Evolutionary conservation across 2,888 invertebrate species (phyloP).

Genomic region (Synanthedon tipuliformis): DNA sequence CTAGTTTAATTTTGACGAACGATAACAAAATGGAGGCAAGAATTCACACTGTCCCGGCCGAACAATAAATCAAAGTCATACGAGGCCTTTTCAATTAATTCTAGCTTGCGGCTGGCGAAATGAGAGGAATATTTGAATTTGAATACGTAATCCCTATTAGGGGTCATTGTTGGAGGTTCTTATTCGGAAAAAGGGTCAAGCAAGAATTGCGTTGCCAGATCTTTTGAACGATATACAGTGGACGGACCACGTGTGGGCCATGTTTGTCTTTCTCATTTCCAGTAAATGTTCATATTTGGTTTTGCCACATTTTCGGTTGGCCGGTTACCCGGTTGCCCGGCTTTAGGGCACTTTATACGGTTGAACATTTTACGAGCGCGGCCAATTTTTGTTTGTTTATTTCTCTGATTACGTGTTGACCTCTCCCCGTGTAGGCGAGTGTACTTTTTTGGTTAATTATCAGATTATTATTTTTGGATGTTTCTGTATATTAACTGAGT

Average conservation of each 20-base stretch:
- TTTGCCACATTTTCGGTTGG: constrained; percentile 32
- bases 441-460: too few relatives aligned
- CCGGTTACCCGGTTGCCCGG: constrained; percentile 13
- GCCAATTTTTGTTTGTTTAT: neutral
- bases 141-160: constrained; percentile 20
- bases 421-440: too few relatives aligned
- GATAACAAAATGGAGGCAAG: constrained; percentile 1
- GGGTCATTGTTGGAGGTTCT: neutral
- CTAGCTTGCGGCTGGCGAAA: constrained; percentile 20
- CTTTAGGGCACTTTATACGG: constrained; percentile 16
- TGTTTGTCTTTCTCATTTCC: constrained; percentile 55
- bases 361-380: constrained; percentile 31
- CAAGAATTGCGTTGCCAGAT: constrained; percentile 21
- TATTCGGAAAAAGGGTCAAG: constrained; percentile 28
- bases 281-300: constrained; percentile 54
- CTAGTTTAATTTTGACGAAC: neutral
- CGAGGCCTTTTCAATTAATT: constrained; percentile 36
- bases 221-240: constrained; percentile 41
- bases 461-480: too few relatives aligned
- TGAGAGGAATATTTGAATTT: constrained; percentile 24
- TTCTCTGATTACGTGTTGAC: neutral
- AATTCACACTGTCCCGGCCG: constrained; percentile 2
- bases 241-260: constrained; percentile 8
- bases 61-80: constrained; percentile 27
- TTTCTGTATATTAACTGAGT: too few relatives aligned